Conservation (phyloP, 2,888 invertebrate genomes). For the Subacronicta megacephala region DNA sequence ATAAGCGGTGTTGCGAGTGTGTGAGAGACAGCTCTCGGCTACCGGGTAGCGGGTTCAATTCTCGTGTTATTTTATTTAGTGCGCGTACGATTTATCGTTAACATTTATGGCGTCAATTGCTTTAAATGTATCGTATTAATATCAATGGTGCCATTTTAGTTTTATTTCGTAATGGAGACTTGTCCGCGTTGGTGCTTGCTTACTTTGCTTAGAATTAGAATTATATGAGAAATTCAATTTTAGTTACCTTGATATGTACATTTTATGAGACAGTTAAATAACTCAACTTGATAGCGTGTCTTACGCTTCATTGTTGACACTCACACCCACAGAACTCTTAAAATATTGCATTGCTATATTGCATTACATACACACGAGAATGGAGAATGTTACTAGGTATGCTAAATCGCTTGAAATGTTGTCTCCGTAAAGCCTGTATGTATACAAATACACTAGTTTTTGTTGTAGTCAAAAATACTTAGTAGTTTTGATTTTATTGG, state of each 20-base stretch:
- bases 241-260: constrained; percentile 9
- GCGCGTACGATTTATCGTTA: constrained; percentile 70
- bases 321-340: not conserved
- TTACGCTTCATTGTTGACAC: not conserved
- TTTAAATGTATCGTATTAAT: constrained; percentile 71
- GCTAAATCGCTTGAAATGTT: no score
- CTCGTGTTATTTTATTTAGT: constrained; percentile 62
- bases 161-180: constrained; percentile 54
- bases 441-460: no score
- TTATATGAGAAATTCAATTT: constrained; percentile 11
- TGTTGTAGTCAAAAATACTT: no score
- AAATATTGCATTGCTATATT: no score
- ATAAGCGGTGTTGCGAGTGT: constrained; percentile 69
- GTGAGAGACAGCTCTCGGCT: constrained; percentile 74
- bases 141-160: constrained; percentile 54
- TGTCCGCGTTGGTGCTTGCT: constrained; percentile 15
- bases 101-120: constrained; percentile 67
- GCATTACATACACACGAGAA: no score
- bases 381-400: no score
- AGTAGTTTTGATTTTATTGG: no score
- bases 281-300: not conserved
- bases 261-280: not conserved
- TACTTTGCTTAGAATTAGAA: constrained; percentile 28
- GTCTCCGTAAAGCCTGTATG: no score
- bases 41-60: constrained; percentile 73